Evolutionary conservation across 2,113 vertebrate species (phyloP).

Genomic region (Pygoscelis adeliae): DNA sequence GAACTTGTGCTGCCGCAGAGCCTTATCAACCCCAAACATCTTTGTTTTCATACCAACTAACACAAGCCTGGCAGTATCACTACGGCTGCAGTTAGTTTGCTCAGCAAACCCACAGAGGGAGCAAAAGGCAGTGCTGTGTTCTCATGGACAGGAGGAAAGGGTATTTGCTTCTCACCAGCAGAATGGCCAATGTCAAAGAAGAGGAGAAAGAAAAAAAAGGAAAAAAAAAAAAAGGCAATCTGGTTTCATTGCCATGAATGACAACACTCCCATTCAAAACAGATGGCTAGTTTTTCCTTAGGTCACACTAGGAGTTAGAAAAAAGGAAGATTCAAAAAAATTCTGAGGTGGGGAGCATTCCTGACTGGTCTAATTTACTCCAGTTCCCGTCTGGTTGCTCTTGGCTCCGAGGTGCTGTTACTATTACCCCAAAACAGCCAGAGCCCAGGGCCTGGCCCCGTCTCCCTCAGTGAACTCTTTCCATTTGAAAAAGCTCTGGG

Average conservation of each 20-base stretch:
- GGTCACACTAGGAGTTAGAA: background rate
- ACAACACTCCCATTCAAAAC: background rate
- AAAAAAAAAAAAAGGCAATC: background rate
- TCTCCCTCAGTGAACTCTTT: background rate
- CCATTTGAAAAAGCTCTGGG: background rate
- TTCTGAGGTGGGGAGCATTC: background rate
- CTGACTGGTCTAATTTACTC: background rate
- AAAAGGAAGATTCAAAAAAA: background rate
- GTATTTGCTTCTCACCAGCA: background rate
- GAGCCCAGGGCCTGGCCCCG: background rate
- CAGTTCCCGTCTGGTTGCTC: background rate
- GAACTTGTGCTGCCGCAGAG: background rate
- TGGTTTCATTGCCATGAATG: background rate
- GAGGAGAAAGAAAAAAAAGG: background rate
- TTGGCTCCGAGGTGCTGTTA: background rate
- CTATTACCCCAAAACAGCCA: background rate
- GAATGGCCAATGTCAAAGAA: background rate
- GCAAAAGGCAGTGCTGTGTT: background rate
- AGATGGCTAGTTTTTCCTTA: background rate
- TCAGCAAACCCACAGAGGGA: slow-evolving; percentile 5
- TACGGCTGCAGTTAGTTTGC: background rate
- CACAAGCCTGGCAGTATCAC: background rate
- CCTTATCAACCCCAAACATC: slow-evolving; percentile 44
- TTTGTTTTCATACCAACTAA: background rate
- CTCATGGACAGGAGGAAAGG: background rate